Percentiles rank a stretch among this genome's conserved stretches.
phyloP scores from a whole-genome alignment of 1,140 invertebrate species.

The Maconellicoccus hirsutus region DNA sequence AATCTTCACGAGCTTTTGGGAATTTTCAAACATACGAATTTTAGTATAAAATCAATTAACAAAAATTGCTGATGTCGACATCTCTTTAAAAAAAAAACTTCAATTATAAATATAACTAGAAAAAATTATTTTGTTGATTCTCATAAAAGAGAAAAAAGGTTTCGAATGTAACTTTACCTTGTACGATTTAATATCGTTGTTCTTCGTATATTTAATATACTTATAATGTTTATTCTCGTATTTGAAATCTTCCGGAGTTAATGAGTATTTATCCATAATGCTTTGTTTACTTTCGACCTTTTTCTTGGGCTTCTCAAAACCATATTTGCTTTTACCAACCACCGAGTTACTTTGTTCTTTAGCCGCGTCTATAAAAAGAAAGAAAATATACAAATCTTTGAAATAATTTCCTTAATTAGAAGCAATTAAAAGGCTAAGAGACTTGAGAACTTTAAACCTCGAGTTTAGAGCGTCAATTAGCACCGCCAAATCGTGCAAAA shows the following conservation, averaged over 20 bases:
- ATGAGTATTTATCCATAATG: slow-evolving; percentile 41
- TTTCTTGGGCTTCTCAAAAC: not conserved
- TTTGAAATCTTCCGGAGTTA: slow-evolving; percentile 63
- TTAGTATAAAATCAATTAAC: too few species aligned
- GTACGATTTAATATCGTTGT: slow-evolving; percentile 49
- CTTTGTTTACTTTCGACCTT: slow-evolving; percentile 23
- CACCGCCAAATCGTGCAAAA: not conserved
- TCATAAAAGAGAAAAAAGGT: too few species aligned
- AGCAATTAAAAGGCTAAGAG: not conserved
- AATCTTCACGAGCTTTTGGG: too few species aligned
- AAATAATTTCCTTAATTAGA: not conserved
- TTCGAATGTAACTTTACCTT: slow-evolving; percentile 50
- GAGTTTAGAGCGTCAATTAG: not conserved
- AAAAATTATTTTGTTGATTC: too few species aligned
- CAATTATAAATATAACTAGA: too few species aligned
- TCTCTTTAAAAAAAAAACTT: too few species aligned
- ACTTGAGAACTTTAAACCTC: not conserved
- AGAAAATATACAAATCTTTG: not conserved
- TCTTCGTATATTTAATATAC: slow-evolving; percentile 63
- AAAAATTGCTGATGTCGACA: too few species aligned
- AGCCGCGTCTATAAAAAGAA: not conserved
- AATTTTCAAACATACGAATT: too few species aligned
- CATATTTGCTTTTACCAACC: not conserved
- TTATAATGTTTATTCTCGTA: slow-evolving; percentile 70
- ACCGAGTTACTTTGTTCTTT: not conserved